Conservation (phyloP, 2,888 invertebrate species). For the Chrysotoxum bicinctum region DNA sequence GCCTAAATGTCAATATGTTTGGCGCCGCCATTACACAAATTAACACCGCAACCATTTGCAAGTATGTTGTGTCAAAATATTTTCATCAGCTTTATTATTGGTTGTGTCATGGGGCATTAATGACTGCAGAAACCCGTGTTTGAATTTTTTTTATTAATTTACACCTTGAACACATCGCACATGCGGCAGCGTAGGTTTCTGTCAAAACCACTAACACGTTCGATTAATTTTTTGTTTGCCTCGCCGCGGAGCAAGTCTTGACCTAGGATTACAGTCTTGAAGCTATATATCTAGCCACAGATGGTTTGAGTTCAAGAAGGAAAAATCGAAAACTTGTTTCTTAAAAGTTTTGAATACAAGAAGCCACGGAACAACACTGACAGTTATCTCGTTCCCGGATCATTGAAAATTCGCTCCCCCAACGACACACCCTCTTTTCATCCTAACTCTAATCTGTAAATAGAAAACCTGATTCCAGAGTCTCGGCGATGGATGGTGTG, state of each 20-base stretch:
- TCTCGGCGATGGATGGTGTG: not conserved
- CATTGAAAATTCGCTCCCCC: conserved; percentile 34
- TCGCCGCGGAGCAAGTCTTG: conserved; percentile 50
- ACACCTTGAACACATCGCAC: conserved; percentile 28
- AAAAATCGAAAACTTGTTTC: conserved; percentile 44
- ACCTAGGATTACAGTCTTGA: conserved; percentile 43
- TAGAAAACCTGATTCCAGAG: conserved; percentile 61
- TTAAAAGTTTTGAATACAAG: conserved; percentile 43
- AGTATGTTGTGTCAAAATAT: conserved; percentile 68
- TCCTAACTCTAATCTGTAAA: conserved; percentile 49
- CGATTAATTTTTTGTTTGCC: conserved; percentile 49
- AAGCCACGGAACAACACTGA: conserved; percentile 33
- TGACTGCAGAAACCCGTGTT: conserved; percentile 31
- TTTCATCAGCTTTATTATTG: conserved; percentile 61
- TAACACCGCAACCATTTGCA: conserved; percentile 43
- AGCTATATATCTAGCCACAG: conserved; percentile 5
- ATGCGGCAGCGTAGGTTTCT: conserved; percentile 20
- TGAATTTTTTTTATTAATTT: conserved; percentile 44
- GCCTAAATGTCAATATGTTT: conserved; percentile 61
- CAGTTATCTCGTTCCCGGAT: conserved; percentile 59
- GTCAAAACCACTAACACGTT: conserved; percentile 54
- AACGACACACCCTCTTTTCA: conserved; percentile 9
- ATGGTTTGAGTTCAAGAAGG: conserved; percentile 39
- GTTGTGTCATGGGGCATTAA: conserved; percentile 8
- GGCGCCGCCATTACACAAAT: conserved; percentile 66